Conservation (phyloP, 2,113 vertebrate genomes). For the Catharus fuscescens region DNA sequence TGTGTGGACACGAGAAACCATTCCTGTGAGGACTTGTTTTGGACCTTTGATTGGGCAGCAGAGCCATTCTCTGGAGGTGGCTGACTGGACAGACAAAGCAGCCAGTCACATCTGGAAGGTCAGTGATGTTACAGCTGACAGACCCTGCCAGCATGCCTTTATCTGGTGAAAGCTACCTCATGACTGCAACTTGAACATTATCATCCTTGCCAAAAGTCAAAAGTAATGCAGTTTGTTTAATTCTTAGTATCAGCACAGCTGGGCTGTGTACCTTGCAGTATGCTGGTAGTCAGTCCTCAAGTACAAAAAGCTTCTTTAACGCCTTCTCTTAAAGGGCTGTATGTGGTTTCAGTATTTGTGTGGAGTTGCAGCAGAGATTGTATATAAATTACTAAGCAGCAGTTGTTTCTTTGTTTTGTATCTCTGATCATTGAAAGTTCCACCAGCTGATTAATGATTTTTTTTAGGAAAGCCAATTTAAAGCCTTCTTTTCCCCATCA, state of each 20-base stretch:
- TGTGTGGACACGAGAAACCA: constrained; percentile 89
- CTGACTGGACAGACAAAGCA: constrained; percentile 93
- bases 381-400: background rate
- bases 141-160: background rate
- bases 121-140: background rate
- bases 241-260: background rate
- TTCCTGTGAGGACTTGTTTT: constrained; percentile 93
- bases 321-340: background rate
- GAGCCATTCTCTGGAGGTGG: constrained; percentile 91
- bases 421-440: background rate
- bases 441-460: background rate
- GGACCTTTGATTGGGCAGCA: constrained; percentile 95
- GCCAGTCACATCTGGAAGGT: constrained; percentile 97
- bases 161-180: background rate
- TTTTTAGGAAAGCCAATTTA: background rate
- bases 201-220: background rate
- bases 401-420: constrained; percentile 10
- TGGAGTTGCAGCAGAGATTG: background rate
- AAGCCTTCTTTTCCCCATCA: background rate
- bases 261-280: background rate
- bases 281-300: background rate
- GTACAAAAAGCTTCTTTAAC: background rate
- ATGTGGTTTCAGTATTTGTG: background rate
- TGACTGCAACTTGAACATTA: background rate
- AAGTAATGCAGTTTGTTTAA: background rate